A percentile compares a stretch with the other conserved stretches of the same genome.
These are phyloP conservation scores for Acanthosepion pharaonis DNA, from an alignment of 2,888 invertebrate genomes.

Conservation along the genomic window DNA sequence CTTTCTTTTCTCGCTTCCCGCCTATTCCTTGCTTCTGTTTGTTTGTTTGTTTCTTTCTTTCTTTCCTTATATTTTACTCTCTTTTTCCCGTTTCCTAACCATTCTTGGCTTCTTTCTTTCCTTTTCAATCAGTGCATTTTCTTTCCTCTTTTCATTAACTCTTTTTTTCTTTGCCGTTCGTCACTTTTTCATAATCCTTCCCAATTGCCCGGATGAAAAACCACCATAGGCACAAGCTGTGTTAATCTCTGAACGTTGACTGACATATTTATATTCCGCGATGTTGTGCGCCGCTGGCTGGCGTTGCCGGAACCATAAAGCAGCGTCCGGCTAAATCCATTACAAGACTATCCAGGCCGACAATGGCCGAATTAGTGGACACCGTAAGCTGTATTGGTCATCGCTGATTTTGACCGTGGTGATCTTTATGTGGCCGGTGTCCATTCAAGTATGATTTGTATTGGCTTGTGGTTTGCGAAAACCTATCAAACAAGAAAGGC, in stretches of 20 bases:
- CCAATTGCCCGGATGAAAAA: not conserved
- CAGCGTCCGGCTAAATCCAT: slow-evolving; percentile 15
- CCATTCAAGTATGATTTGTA: not conserved
- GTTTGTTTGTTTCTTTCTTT: too few relatives aligned
- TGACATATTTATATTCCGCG: not conserved
- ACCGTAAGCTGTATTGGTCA: slow-evolving; percentile 4
- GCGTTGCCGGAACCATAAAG: slow-evolving; percentile 33
- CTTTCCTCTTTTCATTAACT: too few relatives aligned
- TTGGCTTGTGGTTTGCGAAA: too few relatives aligned
- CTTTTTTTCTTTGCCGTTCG: too few relatives aligned
- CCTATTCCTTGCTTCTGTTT: too few relatives aligned
- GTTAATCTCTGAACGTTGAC: not conserved
- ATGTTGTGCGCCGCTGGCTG: not conserved
- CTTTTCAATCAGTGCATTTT: too few relatives aligned
- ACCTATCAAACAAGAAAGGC: not conserved
- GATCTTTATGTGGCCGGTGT: not conserved
- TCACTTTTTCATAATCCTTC: not conserved
- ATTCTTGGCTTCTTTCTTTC: too few relatives aligned
- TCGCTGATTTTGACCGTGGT: not conserved
- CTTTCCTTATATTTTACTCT: too few relatives aligned
- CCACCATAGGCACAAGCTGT: not conserved
- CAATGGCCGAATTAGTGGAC: slow-evolving; percentile 33
- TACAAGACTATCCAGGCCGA: not conserved
- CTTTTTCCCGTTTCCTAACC: too few relatives aligned
- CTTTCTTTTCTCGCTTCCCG: too few relatives aligned